Base-by-base conservation (phyloP, 2,113 vertebrate genomes). In the Ceratotherium simum region DNA sequence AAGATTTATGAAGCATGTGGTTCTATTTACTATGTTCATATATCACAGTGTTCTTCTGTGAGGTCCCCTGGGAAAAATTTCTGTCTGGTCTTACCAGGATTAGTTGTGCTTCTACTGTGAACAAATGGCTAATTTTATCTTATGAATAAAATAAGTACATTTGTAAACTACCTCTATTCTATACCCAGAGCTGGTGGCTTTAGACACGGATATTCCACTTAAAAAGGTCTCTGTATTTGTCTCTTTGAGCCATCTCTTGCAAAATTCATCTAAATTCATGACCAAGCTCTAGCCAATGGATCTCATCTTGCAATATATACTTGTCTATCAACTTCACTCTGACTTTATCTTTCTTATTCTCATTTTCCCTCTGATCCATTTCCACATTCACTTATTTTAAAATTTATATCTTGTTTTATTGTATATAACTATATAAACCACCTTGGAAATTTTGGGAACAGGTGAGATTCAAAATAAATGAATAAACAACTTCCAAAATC, bases 201-300 rank as follows among this genome's bases (percentile, higher is more conserved):
- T 95, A 65, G 33, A 83, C 21, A 11, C 54, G 33, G 6, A 67
- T 86, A 70, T 42, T 39, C 7, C 17, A 21, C 8, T 70, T 58
- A 29, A 70, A 82, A 42, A 3, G 1, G 16, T 36, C 20, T 91
- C 20, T 42, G 33, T 84, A 8, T 58, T 51, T 94, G 27, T n/a
- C 20, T 60, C 0, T 82, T 92, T 87, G 31, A 72, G 9, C 17
- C 95, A 29, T 58, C 8, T 90, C 73, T 86, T 81, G 2, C 27
- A 69, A 81, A 97, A 48, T 76, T 88, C 65, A 75, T 73, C 29
- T 96, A 67, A 84, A 85, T 69, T 96, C 31, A 29, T 67, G 70
- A 79, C 48, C 16, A 14, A 54, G 0, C 39, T 85, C 23, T 94
- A 90, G 16, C n/a, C 10, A 89, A 1, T 46, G 21, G 46, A 58